Conservation (phyloP, 2,113 vertebrate species). For the Cheirogaleus medius region DNA sequence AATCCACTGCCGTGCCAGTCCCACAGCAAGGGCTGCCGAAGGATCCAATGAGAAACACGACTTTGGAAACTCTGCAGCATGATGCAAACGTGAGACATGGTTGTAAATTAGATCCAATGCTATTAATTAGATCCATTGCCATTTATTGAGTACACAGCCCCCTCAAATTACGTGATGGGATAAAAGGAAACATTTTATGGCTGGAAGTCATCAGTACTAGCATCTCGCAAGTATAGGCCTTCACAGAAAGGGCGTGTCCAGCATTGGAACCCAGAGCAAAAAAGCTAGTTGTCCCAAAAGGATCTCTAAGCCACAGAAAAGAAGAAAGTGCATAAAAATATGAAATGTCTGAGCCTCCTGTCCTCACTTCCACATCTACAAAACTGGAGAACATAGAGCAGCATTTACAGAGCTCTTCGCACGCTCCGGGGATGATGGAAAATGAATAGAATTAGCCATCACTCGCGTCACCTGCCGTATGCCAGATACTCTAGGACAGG, state of each 20-base stretch:
- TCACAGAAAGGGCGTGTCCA: slow-evolving; percentile 33
- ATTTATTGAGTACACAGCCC: slow-evolving; percentile 26
- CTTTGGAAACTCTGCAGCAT: not conserved
- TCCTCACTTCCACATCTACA: slow-evolving; percentile 21
- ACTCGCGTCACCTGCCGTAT: not conserved
- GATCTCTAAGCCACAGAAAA: slow-evolving; percentile 26
- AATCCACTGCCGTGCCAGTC: not conserved
- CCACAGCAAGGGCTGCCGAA: not conserved
- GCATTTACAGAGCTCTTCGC: not conserved
- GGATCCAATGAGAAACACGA: not conserved
- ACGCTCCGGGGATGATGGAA: not conserved
- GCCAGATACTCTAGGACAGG: not conserved
- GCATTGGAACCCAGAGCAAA: slow-evolving; percentile 30
- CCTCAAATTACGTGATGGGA: slow-evolving; percentile 43
- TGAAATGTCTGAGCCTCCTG: not conserved
- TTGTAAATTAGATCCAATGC: slow-evolving; percentile 33
- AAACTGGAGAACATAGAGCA: not conserved
- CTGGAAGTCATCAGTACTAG: not conserved
- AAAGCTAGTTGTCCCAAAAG: not conserved
- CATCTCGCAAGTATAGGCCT: not conserved
- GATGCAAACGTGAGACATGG: slow-evolving; percentile 9
- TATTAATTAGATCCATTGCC: slow-evolving; percentile 44
- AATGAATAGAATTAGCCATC: not conserved
- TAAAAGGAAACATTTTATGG: slow-evolving; percentile 42
- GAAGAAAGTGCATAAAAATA: not conserved